Percentiles rank a stretch among this genome's conserved stretches.
Conservation (phyloP, 2,113 vertebrate genomes). For the Seriola aureovittata region DNA sequence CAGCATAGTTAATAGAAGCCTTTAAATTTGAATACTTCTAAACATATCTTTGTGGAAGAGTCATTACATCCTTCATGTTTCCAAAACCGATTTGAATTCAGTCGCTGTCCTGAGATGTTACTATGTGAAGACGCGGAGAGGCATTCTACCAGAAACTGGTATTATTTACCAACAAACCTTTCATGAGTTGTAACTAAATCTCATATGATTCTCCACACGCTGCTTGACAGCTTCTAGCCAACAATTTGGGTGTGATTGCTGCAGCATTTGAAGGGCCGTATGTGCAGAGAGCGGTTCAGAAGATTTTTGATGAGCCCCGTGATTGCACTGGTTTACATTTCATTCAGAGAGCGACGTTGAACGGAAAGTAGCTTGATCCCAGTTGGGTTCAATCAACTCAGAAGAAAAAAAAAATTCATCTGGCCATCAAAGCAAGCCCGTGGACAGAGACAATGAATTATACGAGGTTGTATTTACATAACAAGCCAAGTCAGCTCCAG, state of each 20-base stretch:
- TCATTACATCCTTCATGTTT: not conserved
- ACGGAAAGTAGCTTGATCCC: constrained; percentile 70
- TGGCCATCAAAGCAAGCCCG: constrained; percentile 64
- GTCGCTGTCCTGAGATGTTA: not conserved
- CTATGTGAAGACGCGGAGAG: not conserved
- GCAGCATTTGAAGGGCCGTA: constrained; percentile 39
- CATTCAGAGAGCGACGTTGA: constrained; percentile 62
- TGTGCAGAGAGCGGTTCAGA: constrained; percentile 55
- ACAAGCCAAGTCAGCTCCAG: constrained; percentile 54
- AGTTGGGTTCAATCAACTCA: constrained; percentile 77
- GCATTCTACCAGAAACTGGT: not conserved
- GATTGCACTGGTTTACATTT: constrained; percentile 81
- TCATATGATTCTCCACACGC: constrained; percentile 23
- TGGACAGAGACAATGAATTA: constrained; percentile 64
- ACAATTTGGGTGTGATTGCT: constrained; percentile 65
- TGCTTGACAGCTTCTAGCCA: constrained; percentile 41
- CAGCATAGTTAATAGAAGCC: constrained; percentile 17
- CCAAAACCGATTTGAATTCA: constrained; percentile 1
- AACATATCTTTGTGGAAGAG: not conserved
- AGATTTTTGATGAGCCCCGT: constrained; percentile 75
- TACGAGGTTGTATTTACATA: constrained; percentile 68
- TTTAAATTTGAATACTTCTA: constrained; percentile 37
- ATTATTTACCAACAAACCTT: constrained; percentile 35
- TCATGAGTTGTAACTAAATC: constrained; percentile 25
- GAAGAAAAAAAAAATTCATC: constrained; percentile 47